These are phyloP conservation scores for Bilobella aurantiaca DNA, from an alignment of 1,140 invertebrate species.

Conservation along the genomic window DNA sequence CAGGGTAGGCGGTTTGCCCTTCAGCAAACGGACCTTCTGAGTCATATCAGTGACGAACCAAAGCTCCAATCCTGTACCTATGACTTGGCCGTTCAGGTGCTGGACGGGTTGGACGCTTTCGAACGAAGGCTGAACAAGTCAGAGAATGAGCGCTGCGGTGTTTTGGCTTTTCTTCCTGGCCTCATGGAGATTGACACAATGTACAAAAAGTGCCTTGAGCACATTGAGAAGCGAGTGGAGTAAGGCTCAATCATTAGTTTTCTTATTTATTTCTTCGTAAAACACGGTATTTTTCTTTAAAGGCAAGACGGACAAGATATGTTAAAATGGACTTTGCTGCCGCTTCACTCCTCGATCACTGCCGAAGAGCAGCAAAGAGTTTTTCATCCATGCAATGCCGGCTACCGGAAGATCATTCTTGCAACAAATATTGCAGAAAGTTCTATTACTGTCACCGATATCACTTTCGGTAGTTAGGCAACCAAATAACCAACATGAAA, in stretches of 20 bases:
- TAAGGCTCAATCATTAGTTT: not conserved
- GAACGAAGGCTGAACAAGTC: constrained; percentile 11
- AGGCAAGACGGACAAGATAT: constrained; percentile 7
- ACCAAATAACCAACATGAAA: constrained; percentile 16
- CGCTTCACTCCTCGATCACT: constrained; percentile 60
- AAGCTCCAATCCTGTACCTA: constrained; percentile 35
- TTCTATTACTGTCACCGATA: constrained; percentile 87
- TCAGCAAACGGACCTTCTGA: no score
- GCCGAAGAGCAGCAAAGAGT: constrained; percentile 57
- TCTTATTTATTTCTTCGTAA: not conserved
- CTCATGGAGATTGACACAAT: constrained; percentile 67
- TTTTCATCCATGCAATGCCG: constrained; percentile 48
- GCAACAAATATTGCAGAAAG: constrained; percentile 95
- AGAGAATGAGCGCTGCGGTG: constrained; percentile 47
- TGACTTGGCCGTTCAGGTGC: constrained; percentile 46
- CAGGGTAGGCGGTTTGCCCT: no score
- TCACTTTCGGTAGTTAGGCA: constrained; percentile 58
- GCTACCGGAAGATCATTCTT: constrained; percentile 73
- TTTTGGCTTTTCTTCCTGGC: constrained; percentile 80
- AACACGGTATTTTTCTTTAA: constrained; percentile 1
- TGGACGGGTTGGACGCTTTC: constrained; percentile 55
- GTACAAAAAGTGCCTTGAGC: constrained; percentile 35
- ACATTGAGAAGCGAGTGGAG: not conserved
- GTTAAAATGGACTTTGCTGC: constrained; percentile 43
- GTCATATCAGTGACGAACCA: constrained; percentile 37